Conservation (phyloP, 2,797 vertebrate species). For the Borostomias antarcticus region DNA sequence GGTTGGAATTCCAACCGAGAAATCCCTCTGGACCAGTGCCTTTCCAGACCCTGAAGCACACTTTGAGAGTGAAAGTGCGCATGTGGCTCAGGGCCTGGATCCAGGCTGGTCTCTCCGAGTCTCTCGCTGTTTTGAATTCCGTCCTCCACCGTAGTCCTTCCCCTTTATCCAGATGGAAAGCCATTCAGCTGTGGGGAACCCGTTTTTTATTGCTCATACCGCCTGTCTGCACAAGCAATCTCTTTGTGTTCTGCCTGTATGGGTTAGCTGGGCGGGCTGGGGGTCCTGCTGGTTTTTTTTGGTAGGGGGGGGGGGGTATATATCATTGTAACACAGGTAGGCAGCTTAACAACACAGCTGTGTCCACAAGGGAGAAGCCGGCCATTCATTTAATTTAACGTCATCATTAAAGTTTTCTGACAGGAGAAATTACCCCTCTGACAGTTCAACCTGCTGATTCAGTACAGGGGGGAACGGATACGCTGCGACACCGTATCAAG, state of each 20-base stretch:
- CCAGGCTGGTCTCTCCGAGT: too few relatives aligned
- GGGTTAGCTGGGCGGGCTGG: slow-evolving; percentile 54
- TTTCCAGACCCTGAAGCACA: too few relatives aligned
- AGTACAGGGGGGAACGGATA: slow-evolving; percentile 10
- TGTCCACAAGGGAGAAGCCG: slow-evolving; percentile 65
- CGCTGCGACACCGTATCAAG: background rate
- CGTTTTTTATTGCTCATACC: slow-evolving; percentile 56
- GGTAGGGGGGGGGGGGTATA: slow-evolving; percentile 52
- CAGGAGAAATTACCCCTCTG: slow-evolving; percentile 57
- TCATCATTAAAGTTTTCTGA: slow-evolving; percentile 54
- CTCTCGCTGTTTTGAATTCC: slow-evolving; percentile 26
- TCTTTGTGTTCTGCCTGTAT: slow-evolving; percentile 71
- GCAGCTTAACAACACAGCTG: slow-evolving; percentile 74
- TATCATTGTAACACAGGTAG: slow-evolving; percentile 77
- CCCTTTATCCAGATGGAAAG: slow-evolving; percentile 40
- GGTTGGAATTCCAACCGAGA: too few relatives aligned
- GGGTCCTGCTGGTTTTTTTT: slow-evolving; percentile 51
- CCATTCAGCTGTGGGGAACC: slow-evolving; percentile 48
- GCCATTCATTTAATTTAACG: slow-evolving; percentile 75
- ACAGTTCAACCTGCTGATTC: slow-evolving; percentile 48
- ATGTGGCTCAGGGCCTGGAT: too few relatives aligned
- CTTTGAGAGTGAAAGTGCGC: too few relatives aligned
- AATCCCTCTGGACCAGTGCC: too few relatives aligned
- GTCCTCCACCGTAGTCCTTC: slow-evolving; percentile 15
- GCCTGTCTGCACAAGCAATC: slow-evolving; percentile 60